Base-by-base conservation (phyloP, 2,113 vertebrate species). In the Suricata suricatta region DNA sequence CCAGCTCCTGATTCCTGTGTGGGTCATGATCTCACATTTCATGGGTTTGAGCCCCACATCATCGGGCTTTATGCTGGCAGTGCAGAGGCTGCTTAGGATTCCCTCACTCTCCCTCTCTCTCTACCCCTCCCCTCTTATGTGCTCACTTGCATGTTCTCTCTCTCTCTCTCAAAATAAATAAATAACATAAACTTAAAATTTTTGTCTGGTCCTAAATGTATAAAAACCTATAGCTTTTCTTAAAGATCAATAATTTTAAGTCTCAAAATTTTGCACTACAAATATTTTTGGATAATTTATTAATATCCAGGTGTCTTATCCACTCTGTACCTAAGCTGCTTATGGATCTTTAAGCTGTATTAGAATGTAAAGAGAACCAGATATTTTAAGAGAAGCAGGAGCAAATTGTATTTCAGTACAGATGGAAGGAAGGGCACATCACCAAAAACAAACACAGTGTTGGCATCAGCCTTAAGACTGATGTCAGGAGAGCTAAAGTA, bases 331-430 rank as follows among this genome's bases (percentile, higher is more conserved):
- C 31, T 85, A 63, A 69, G 27, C 33, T 94, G 71, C 19, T 52
- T 76, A 7, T n/a, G 14, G 47, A 44, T 54, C 44, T 74, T 60
- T 92, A 82, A 50, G 50, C 21, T 63, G 38, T 83, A 69, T 88
- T 47, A 50, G 38, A 69, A 77, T 47, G n/a, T 3, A 68, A 76
- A 94, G 50, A 88, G 17, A 83, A 60, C 38, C 66, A 83, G 85
- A 84, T 66, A 82, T 74, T 95, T 92, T 87, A 81, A 92, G 87
- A 74, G 41, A 95, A 92, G 57, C 9, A 81, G 57, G 90, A 96
- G 72, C 63, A 72, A 93, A 68, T 50, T 80, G 7, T 68, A 33
- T 95, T 92, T 93, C 82, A 82, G 27, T 90, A 52, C 85, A 94
- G 72, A 66, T 92, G 88, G 79, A 96, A 95, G 52, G 52, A 95